phyloP scores from a whole-genome alignment of 1,140 invertebrate species.

The Caenorhabditis inopinata region DNA sequence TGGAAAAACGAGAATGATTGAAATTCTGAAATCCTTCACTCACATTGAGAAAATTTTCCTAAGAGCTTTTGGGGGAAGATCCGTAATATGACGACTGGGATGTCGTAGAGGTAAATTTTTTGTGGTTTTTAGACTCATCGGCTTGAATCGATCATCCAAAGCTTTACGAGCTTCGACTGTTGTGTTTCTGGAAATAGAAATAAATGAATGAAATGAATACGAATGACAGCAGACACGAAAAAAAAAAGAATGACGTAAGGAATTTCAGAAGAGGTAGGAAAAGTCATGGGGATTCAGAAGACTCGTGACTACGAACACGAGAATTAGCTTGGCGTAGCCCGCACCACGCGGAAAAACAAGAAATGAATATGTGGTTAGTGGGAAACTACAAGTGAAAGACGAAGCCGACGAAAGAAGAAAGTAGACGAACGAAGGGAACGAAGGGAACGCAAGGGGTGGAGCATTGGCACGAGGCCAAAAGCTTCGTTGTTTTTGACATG shows the following conservation, averaged over 20 bases:
- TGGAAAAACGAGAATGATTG: background rate
- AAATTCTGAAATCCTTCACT: background rate
- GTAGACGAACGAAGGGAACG: background rate
- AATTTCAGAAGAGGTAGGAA: background rate
- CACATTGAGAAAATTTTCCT: background rate
- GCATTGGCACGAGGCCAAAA: conserved; percentile 2
- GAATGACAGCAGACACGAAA: background rate
- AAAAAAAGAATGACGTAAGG: background rate
- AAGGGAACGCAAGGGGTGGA: background rate
- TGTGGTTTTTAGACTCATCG: background rate
- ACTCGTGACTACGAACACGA: conserved; percentile 22
- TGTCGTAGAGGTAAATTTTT: background rate
- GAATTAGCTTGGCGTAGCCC: conserved; percentile 2
- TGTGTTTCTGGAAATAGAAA: background rate
- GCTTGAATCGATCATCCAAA: background rate
- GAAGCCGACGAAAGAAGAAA: background rate
- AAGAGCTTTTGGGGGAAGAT: background rate
- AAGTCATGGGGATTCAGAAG: conserved; percentile 30
- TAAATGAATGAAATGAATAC: background rate
- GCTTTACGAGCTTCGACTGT: background rate
- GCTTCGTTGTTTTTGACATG: conserved; percentile 24
- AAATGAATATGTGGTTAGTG: conserved; percentile 31
- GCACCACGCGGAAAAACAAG: conserved; percentile 27
- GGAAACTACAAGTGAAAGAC: background rate
- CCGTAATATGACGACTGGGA: background rate